Base-by-base conservation (phyloP, 2,888 invertebrate genomes). In the Campoplex capitator region DNA sequence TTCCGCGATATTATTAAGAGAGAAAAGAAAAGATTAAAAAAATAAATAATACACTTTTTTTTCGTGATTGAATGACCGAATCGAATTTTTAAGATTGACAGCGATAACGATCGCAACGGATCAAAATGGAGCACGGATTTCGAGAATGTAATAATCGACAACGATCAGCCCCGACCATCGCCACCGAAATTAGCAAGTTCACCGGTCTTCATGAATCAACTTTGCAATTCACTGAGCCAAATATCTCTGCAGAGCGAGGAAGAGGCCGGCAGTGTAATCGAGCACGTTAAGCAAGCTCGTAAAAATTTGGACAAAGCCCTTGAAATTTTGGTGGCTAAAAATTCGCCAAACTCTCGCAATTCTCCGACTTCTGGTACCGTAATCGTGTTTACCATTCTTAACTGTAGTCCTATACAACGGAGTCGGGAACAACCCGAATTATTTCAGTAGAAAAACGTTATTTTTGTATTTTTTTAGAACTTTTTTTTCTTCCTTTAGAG, bases 161-260 rank as follows among this genome's bases (percentile, higher is more conserved):
- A 70, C 51, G 87, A 87, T 78, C 91, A 92, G 65, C 92, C 92
- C 7, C 88, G 91, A 28, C 88, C 88, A 9, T 91, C 90, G 4
- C 91, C 91, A 7, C 91, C 92, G 9, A 92, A 91, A 76, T 81
- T 88, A 23, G 77, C 91, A 3, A 91, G 90, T 67, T 92, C 92
- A 7, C 91, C 92, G 0, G 88, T 88, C 0, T 76, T 89, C 6
- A 7, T 87, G 3, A 82, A 89, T 32, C 89, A 91, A 35, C 84
- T 92, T 3, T 91, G 89, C 54, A 88, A 76, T 4, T 92, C 92
- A 0, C 89, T 93, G 11, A 91, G 91, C 4, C 91, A 91, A 51
- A 84, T 93, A 77, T 92, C 92, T 1, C 48, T 92, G n/a, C 86
- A 89, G 28, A 89, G 84, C 45, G 90, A 91, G n/a, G 87, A 88